Base-by-base conservation (phyloP, 2,888 invertebrate genomes). In the Nomada ruficornis region DNA sequence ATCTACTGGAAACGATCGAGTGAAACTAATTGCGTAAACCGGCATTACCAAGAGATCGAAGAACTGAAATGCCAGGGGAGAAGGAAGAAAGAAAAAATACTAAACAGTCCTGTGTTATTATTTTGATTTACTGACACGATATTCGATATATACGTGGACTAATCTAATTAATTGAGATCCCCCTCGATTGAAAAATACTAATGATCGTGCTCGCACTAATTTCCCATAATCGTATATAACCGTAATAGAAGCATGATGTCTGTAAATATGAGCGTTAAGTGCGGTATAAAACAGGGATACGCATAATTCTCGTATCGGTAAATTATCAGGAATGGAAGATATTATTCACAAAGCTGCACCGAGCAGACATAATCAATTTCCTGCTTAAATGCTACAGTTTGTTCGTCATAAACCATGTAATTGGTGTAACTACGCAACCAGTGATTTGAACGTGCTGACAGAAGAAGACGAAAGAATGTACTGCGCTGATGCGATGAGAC, bases 391-490 rank as follows among this genome's bases (percentile, higher is more conserved):
- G 36, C 36, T 36, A 36, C 36, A 36, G 36, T 36, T 36, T 36
- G 36, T 36, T 36, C 36, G 36, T 7, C 7, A 36, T 36, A 36
- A 36, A 7, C 36, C 36, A 36, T 36, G 36, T 36, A 36, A 7
- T 7, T 36, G 36, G 36, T 36, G 36, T 36, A 36, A 36, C 36
- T 36, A 36, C 7, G 36, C 36, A 5, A 36, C 36, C 36, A 7
- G 7, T 36, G 44, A 26, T 20, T 59, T 15, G 10, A 36, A 60
- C 60, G 26, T 29, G 54, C n/a, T 29, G 67, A 65, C 50, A 26
- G 50, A 1, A 15, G 64, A 23, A 44, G 60, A 65, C 74, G 47
- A 52, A 67, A 74, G 55, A 74, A 36, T 29, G 29, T 29, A 26
- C 36, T n/a, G 47, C 47, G 5, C 15, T 13, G 15, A 65, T 26